phyloP scores from a whole-genome alignment of 2,888 invertebrate species.

The Xylota sylvarum region DNA sequence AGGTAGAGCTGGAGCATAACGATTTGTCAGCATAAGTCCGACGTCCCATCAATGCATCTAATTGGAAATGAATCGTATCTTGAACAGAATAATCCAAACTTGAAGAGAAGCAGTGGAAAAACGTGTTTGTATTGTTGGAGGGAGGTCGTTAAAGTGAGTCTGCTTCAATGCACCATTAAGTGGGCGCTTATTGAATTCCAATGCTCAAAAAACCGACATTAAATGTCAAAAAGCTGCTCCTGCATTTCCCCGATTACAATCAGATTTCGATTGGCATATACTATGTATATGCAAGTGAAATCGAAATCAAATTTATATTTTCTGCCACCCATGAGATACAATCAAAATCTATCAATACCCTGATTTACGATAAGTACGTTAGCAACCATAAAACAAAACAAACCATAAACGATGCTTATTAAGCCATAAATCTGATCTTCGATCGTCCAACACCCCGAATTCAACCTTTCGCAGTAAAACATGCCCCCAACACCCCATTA shows the following conservation, averaged over 20 bases:
- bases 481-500: constrained; percentile 19
- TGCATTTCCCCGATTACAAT: neutral
- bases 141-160: too few species aligned
- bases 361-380: constrained; percentile 4
- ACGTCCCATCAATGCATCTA: too few species aligned
- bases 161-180: too few species aligned
- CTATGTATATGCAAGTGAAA: neutral
- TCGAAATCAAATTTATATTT: neutral
- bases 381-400: neutral
- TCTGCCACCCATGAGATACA: neutral
- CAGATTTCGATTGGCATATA: neutral
- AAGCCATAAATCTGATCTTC: constrained; percentile 19
- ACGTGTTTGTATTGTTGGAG: too few species aligned
- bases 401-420: constrained; percentile 22
- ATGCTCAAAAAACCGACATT: too few species aligned
- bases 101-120: too few species aligned
- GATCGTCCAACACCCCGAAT: neutral
- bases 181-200: too few species aligned
- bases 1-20: too few species aligned
- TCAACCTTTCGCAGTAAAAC: neutral
- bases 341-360: neutral
- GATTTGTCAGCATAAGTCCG: too few species aligned
- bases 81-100: too few species aligned
- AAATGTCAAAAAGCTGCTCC: too few species aligned
- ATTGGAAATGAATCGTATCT: too few species aligned